These are phyloP conservation scores for Sardinella longiceps DNA, from an alignment of 2,797 vertebrate species.

Conservation along the genomic window DNA sequence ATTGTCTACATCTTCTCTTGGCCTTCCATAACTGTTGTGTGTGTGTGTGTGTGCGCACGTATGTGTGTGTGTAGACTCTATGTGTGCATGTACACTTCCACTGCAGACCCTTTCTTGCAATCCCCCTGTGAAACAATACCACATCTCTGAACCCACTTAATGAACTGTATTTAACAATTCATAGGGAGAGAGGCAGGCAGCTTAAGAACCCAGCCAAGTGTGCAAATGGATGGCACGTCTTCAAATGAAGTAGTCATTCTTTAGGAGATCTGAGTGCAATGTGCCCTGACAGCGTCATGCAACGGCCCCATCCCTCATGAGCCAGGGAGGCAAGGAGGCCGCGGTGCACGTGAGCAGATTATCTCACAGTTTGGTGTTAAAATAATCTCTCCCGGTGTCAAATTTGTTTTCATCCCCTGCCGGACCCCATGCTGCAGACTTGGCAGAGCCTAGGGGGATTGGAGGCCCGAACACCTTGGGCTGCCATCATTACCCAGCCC, in stretches of 20 bases:
- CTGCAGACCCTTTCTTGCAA: background rate
- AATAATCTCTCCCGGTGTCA: slow-evolving; percentile 56
- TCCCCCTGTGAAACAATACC: slow-evolving; percentile 16
- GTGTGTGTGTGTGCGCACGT: background rate
- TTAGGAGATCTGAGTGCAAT: slow-evolving; percentile 41
- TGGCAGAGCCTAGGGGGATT: slow-evolving; percentile 20
- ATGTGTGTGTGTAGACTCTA: background rate
- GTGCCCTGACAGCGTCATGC: slow-evolving; percentile 45
- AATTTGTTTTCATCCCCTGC: slow-evolving; percentile 55
- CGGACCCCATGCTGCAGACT: slow-evolving; percentile 32
- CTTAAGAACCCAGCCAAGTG: slow-evolving; percentile 46
- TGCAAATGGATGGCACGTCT: slow-evolving; percentile 50
- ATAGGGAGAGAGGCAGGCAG: slow-evolving; percentile 47
- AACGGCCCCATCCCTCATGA: slow-evolving; percentile 49
- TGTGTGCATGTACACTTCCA: background rate
- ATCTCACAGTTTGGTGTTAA: slow-evolving; percentile 52
- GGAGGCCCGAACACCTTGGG: slow-evolving; percentile 53
- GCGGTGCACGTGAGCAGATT: slow-evolving; percentile 50
- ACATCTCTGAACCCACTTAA: slow-evolving; percentile 41
- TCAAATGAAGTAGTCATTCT: slow-evolving; percentile 56
- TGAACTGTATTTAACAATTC: slow-evolving; percentile 54
- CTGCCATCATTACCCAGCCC: slow-evolving; percentile 54
- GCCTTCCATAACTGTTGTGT: slow-evolving; percentile 36
- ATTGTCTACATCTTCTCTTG: slow-evolving; percentile 78
- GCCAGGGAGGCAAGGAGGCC: slow-evolving; percentile 30